phyloP scores from a whole-genome alignment of 1,140 invertebrate species.

The Centruroides vittatus region DNA sequence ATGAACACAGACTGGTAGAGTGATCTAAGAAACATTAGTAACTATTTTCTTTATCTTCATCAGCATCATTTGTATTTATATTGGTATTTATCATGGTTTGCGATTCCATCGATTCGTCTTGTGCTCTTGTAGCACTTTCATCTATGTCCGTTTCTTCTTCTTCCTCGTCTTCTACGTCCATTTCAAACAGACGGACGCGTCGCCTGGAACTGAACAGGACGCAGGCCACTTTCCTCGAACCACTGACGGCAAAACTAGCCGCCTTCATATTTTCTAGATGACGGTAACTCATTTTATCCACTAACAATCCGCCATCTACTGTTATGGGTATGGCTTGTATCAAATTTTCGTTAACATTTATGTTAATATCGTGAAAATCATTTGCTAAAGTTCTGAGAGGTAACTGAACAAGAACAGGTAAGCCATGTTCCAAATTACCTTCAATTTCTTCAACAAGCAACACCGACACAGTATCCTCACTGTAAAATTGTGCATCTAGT shows the following conservation, averaged over 20 bases:
- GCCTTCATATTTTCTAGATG: slow-evolving; percentile 57
- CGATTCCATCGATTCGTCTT: too few relatives aligned
- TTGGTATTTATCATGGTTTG: too few relatives aligned
- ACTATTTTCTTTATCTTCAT: too few relatives aligned
- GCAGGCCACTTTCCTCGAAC: slow-evolving; percentile 70
- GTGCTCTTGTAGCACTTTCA: not conserved
- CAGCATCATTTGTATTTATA: too few relatives aligned
- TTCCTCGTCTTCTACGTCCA: slow-evolving; percentile 74
- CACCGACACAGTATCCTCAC: slow-evolving; percentile 55
- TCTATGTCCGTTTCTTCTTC: slow-evolving; percentile 53
- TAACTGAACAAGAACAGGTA: slow-evolving; percentile 26
- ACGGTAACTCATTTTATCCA: slow-evolving; percentile 18
- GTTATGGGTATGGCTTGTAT: not conserved
- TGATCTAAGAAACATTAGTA: too few relatives aligned
- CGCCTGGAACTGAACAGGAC: slow-evolving; percentile 60
- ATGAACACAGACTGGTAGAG: too few relatives aligned
- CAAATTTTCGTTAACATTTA: not conserved
- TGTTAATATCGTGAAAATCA: not conserved
- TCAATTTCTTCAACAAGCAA: slow-evolving; percentile 35
- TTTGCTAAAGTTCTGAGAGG: slow-evolving; percentile 16
- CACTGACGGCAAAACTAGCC: slow-evolving; percentile 63
- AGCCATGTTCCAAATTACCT: slow-evolving; percentile 10
- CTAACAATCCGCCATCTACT: not conserved
- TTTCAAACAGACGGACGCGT: slow-evolving; percentile 74
- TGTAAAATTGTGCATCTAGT: slow-evolving; percentile 66